Percentiles rank a stretch among this genome's conserved stretches.
phyloP scores from a whole-genome alignment of 2,888 invertebrate species.

The Criorhina ranunculi region DNA sequence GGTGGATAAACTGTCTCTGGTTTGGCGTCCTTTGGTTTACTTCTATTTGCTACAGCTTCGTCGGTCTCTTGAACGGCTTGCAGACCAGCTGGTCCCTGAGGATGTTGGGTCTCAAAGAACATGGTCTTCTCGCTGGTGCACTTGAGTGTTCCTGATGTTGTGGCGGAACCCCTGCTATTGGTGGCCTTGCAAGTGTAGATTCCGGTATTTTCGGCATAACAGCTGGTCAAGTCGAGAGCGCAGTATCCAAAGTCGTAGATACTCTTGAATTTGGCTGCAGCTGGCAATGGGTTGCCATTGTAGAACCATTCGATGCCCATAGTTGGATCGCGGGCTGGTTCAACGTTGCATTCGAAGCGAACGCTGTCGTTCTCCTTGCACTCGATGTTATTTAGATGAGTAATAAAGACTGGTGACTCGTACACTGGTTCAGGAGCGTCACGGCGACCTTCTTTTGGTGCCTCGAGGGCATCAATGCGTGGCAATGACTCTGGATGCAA shows the following conservation, averaged over 20 bases:
- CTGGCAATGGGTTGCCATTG: slow-evolving; percentile 95
- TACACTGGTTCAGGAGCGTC: slow-evolving; percentile 91
- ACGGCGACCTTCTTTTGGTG: slow-evolving; percentile 88
- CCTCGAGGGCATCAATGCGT: slow-evolving; percentile 94
- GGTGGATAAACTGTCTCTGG: slow-evolving; percentile 92
- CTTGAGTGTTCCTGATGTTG: slow-evolving; percentile 94
- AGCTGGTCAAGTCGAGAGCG: slow-evolving; percentile 93
- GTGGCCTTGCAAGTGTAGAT: slow-evolving; percentile 95
- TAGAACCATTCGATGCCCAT: slow-evolving; percentile 97
- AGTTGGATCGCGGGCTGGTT: slow-evolving; percentile 96
- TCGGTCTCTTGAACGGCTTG: slow-evolving; percentile 96
- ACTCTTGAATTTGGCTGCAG: slow-evolving; percentile 95
- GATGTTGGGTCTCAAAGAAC: slow-evolving; percentile 96
- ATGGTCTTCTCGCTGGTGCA: slow-evolving; percentile 92
- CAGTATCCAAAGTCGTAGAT: slow-evolving; percentile 98
- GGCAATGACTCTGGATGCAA: slow-evolving; percentile 95
- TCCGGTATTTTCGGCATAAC: slow-evolving; percentile 96
- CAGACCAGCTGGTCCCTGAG: slow-evolving; percentile 95
- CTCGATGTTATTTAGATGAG: slow-evolving; percentile 95
- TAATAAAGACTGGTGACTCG: slow-evolving; percentile 94
- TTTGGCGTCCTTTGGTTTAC: slow-evolving; percentile 88
- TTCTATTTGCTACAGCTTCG: slow-evolving; percentile 90
- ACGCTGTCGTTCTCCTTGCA: slow-evolving; percentile 94
- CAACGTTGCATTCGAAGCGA: slow-evolving; percentile 96
- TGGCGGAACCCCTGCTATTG: slow-evolving; percentile 94